Percentiles rank a stretch among this genome's conserved stretches.
Conservation (phyloP, 2,113 vertebrate genomes). For the Phylloscopus trochilus region DNA sequence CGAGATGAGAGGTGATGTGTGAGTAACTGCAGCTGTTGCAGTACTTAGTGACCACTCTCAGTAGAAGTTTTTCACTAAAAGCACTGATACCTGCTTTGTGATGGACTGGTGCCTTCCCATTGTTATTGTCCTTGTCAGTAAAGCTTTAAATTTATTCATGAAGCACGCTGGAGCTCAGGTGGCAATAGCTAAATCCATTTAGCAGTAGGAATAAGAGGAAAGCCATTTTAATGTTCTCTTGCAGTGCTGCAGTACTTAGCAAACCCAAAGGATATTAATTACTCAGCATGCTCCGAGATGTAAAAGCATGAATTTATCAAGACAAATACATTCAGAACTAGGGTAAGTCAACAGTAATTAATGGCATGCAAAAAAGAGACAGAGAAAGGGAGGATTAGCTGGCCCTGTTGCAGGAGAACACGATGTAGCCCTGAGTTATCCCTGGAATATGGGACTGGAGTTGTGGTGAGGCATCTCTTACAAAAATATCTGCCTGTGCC, state of each 20-base stretch:
- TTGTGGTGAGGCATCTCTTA: background rate
- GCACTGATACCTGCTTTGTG: slow-evolving; percentile 5
- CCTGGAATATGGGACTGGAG: background rate
- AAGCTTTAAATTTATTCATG: slow-evolving; percentile 73
- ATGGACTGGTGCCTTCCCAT: slow-evolving; percentile 21
- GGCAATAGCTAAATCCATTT: slow-evolving; percentile 70
- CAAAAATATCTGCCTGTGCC: background rate
- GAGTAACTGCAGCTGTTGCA: background rate
- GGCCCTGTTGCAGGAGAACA: background rate
- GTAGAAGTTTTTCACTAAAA: background rate
- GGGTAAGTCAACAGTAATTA: slow-evolving; percentile 64
- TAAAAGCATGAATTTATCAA: slow-evolving; percentile 68
- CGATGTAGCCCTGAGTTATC: background rate
- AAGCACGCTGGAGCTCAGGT: slow-evolving; percentile 70
- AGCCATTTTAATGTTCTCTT: slow-evolving; percentile 66
- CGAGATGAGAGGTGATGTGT: background rate
- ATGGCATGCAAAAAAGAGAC: background rate
- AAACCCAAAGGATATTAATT: slow-evolving; percentile 73
- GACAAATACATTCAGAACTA: slow-evolving; percentile 49
- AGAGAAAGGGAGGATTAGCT: background rate
- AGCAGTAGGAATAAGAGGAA: slow-evolving; percentile 67
- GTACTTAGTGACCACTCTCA: background rate
- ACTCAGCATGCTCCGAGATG: slow-evolving; percentile 63
- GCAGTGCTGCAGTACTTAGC: slow-evolving; percentile 52
- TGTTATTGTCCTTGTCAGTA: slow-evolving; percentile 53